Conservation (phyloP, 2,113 vertebrate species). For the Microcebus jonahi region DNA sequence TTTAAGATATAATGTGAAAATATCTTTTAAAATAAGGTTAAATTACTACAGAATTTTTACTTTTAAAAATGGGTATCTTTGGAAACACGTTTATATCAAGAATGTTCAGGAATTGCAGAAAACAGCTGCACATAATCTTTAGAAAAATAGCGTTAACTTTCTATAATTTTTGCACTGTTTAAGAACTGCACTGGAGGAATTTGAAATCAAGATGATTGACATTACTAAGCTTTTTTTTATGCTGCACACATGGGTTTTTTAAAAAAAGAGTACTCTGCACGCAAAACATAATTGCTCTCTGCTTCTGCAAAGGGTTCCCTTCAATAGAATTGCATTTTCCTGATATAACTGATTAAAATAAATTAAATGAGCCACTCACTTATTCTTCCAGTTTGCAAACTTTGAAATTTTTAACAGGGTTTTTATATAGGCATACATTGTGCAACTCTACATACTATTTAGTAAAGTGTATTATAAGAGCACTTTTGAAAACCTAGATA, state of each 20-base stretch:
- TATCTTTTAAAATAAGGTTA: slow-evolving; percentile 79
- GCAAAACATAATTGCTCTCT: slow-evolving; percentile 83
- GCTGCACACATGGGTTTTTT: slow-evolving; percentile 78
- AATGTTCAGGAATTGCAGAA: slow-evolving; percentile 75
- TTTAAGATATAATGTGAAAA: slow-evolving; percentile 66
- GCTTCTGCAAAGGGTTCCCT: slow-evolving; percentile 82
- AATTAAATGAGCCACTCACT: slow-evolving; percentile 81
- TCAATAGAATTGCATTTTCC: slow-evolving; percentile 78
- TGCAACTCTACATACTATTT: slow-evolving; percentile 56
- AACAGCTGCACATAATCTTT: slow-evolving; percentile 77
- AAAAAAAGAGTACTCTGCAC: slow-evolving; percentile 80
- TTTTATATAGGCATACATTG: slow-evolving; percentile 62
- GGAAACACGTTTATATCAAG: slow-evolving; percentile 77
- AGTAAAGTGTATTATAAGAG: slow-evolving; percentile 57
- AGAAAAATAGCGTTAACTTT: slow-evolving; percentile 79
- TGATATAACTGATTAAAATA: slow-evolving; percentile 83
- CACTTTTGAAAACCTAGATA: slow-evolving; percentile 59
- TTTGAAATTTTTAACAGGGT: slow-evolving; percentile 78
- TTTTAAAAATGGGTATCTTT: slow-evolving; percentile 78
- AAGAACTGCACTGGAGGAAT: slow-evolving; percentile 81
- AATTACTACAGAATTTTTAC: slow-evolving; percentile 74
- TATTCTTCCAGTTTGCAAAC: slow-evolving; percentile 75
- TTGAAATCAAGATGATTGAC: slow-evolving; percentile 86
- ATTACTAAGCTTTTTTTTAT: slow-evolving; percentile 80
- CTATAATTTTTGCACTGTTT: slow-evolving; percentile 82